phyloP scores from a whole-genome alignment of 2,888 invertebrate genomes.

The Tortrix viridana region DNA sequence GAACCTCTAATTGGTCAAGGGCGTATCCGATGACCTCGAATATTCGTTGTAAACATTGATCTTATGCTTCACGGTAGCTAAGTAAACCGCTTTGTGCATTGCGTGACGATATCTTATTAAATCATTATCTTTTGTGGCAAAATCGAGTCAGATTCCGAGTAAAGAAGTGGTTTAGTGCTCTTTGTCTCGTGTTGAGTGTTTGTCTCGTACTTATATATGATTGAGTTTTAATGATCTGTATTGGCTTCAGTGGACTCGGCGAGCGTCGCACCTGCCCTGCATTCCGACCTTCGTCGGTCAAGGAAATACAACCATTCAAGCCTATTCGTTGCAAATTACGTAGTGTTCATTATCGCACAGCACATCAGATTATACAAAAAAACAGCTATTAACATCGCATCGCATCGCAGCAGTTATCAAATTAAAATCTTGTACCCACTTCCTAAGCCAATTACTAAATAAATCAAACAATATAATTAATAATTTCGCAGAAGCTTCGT shows the following conservation, averaged over 20 bases:
- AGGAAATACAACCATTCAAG: conserved; percentile 76
- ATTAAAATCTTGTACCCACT: conserved; percentile 5
- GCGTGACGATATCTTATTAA: conserved; percentile 61
- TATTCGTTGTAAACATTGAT: conserved; percentile 58
- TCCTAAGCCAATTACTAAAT: conserved; percentile 2
- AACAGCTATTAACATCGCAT: conserved; percentile 61
- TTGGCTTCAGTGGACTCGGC: conserved; percentile 55
- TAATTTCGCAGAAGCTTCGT: conserved; percentile 67
- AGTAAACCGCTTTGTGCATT: conserved; percentile 51
- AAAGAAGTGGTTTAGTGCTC: conserved; percentile 11
- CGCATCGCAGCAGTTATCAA: conserved; percentile 50
- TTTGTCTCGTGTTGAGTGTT: conserved; percentile 24
- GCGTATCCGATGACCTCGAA: conserved; percentile 59
- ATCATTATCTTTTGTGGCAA: conserved; percentile 14
- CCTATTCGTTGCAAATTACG: conserved; percentile 63
- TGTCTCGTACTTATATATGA: conserved; percentile 49
- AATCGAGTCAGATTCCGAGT: conserved; percentile 15
- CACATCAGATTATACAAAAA: conserved; percentile 45
- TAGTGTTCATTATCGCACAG: conserved; percentile 68
- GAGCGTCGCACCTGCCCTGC: conserved; percentile 67
- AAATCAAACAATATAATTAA: conserved; percentile 52
- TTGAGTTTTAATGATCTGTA: conserved; percentile 56
- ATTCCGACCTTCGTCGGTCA: conserved; percentile 76
- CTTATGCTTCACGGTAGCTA: conserved; percentile 42
- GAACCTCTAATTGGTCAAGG: conserved; percentile 71